These are phyloP conservation scores for Spodoptera littoralis DNA, from an alignment of 2,888 invertebrate species.

Conservation along the genomic window DNA sequence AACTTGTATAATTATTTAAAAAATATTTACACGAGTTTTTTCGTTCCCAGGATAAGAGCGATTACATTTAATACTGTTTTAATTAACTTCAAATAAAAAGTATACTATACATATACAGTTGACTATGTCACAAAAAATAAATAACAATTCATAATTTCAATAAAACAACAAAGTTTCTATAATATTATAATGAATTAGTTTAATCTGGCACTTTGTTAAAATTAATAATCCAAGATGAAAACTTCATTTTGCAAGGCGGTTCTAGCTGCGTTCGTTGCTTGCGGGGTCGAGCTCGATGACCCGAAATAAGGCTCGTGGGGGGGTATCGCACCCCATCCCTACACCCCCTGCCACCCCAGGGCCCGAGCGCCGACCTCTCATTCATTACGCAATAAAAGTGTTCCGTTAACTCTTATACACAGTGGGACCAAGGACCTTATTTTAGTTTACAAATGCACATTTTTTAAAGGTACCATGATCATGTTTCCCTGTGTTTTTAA, in stretches of 20 bases:
- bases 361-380: conserved; percentile 84
- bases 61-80: no score
- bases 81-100: no score
- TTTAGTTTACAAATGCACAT: conserved; percentile 37
- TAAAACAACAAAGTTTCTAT: conserved; percentile 1
- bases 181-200: conserved; percentile 60
- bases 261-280: conserved; percentile 78
- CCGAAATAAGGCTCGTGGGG: conserved; percentile 86
- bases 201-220: conserved; percentile 72
- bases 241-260: conserved; percentile 82
- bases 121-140: neutral
- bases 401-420: conserved; percentile 74
- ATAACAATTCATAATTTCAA: neutral
- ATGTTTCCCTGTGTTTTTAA: neutral
- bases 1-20: neutral
- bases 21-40: no score
- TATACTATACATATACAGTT: no score
- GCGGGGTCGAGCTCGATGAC: conserved; percentile 86
- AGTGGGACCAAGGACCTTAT: conserved; percentile 53
- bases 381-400: conserved; percentile 88
- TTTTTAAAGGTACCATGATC: conserved; percentile 25
- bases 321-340: conserved; percentile 75
- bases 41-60: no score
- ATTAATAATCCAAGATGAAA: conserved; percentile 83
- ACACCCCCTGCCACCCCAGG: conserved; percentile 59